phyloP scores from a whole-genome alignment of 1,140 invertebrate species.

The Lutraria rhynchaena region DNA sequence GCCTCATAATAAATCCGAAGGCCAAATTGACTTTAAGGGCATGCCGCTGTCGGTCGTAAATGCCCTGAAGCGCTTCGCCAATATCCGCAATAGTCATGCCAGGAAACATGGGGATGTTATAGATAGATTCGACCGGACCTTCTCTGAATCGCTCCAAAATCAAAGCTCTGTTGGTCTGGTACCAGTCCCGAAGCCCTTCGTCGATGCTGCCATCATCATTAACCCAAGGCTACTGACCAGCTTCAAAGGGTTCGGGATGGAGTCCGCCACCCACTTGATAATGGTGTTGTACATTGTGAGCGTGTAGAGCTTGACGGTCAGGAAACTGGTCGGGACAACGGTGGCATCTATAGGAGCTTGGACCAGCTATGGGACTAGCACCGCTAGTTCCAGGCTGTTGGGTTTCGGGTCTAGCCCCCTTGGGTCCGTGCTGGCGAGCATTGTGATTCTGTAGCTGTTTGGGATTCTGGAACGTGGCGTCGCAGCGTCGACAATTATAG shows the following conservation, averaged over 20 bases:
- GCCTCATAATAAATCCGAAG: slow-evolving; percentile 29
- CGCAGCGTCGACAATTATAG: slow-evolving; percentile 25
- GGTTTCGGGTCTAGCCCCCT: neutral
- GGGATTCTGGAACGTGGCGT: slow-evolving; percentile 23
- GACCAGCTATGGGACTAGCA: neutral
- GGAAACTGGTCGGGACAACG: slow-evolving; percentile 1
- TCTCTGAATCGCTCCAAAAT: neutral
- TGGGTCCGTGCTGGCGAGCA: neutral
- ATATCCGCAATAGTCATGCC: slow-evolving; percentile 10
- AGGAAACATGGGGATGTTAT: slow-evolving; percentile 39
- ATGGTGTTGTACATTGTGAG: slow-evolving; percentile 1
- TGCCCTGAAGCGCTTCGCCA: slow-evolving; percentile 1
- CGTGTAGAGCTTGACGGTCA: neutral
- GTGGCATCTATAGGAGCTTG: slow-evolving; percentile 14
- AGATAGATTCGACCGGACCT: slow-evolving; percentile 15
- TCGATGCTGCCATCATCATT: slow-evolving; percentile 6
- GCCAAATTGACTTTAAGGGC: slow-evolving; percentile 15
- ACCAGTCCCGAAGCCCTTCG: slow-evolving; percentile 20
- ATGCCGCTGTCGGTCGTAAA: slow-evolving; percentile 21
- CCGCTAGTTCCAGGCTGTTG: too few species aligned
- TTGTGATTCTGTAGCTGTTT: slow-evolving; percentile 30
- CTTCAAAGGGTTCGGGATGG: slow-evolving; percentile 3
- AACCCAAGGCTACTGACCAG: slow-evolving; percentile 30
- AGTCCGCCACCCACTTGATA: slow-evolving; percentile 12
- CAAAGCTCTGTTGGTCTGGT: slow-evolving; percentile 6